Base-by-base conservation (phyloP, 2,797 vertebrate genomes). In the Pseudochaenichthys georgianus region DNA sequence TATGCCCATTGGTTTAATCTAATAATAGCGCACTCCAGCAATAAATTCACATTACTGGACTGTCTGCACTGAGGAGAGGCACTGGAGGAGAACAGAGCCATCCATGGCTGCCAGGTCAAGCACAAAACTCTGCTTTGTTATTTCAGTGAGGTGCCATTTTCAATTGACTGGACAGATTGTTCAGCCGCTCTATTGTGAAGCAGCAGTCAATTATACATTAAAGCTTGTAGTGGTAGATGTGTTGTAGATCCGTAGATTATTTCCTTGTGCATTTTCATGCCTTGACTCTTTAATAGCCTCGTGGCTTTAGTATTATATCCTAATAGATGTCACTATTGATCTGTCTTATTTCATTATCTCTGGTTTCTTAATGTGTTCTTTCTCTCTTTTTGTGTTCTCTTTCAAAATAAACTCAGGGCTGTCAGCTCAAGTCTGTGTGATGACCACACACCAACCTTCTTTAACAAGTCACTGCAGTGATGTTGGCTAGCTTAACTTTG, bases 41-140 rank as follows among this genome's bases (percentile, higher is more conserved):
- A 75, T 82, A 70, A 34, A 81, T 87, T 60, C 46, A 65, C 65
- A 88, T 85, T 75, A 77, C 60, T 60, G 53, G 46, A 58, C 38
- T 76, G 77, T 73, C 76, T 62, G 74, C 38, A 9, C 23, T 50
- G 70, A 72, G 69, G 67, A 28, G 48, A 58, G 53, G 66, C 75
- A 70, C 10, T 53, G 72, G 64, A 73, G 70, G 73, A 82, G 85
- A 86, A 84, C 66, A 74, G 61, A 69, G 55, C 70, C 55, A 58
- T 71, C 68, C 53, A 52, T 62, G 23, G 52, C 64, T 78, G 68
- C 70, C 71, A 64, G 66, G 73, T 86, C 75, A 84, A 83, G 75
- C 79, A 70, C 69, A 76, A 77, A 77, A 72, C 57, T 71, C 42
- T 66, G 28, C 74, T 83, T 48, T 65, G 74, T 81, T 82, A 76